phyloP scores from a whole-genome alignment of 2,797 vertebrate species.

The Zenarchopterus dispar region DNA sequence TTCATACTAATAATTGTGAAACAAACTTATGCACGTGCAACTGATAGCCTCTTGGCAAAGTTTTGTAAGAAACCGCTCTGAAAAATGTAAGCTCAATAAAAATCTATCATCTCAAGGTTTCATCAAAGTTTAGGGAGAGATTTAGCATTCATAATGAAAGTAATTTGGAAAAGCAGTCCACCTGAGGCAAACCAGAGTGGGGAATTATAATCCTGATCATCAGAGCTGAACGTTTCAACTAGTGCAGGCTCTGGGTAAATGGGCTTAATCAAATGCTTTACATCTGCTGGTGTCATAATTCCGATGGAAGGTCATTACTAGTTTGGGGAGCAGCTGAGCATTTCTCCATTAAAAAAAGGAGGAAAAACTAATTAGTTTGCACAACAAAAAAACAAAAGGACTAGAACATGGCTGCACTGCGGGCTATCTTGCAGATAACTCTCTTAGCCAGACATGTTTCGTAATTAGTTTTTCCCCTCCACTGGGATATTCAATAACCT shows the following conservation, averaged over 20 bases:
- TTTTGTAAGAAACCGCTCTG: conserved; percentile 41
- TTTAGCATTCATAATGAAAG: conserved; percentile 71
- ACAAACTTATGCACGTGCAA: conserved; percentile 36
- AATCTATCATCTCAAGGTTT: conserved; percentile 63
- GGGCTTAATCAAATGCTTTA: conserved; percentile 81
- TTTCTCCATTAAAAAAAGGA: conserved; percentile 68
- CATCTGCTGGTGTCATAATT: conserved; percentile 81
- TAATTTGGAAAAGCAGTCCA: conserved; percentile 70
- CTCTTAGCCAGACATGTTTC: conserved; percentile 83
- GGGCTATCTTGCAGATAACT: conserved; percentile 83
- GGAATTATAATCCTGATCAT: conserved; percentile 70
- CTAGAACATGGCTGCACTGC: conserved; percentile 82
- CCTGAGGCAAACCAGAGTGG: conserved; percentile 70
- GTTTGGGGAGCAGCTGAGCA: conserved; percentile 77
- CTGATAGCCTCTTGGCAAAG: conserved; percentile 54
- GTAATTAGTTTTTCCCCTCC: conserved; percentile 85
- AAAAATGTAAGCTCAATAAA: conserved; percentile 41
- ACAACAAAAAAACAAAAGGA: conserved; percentile 81
- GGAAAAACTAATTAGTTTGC: conserved; percentile 84
- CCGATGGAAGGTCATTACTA: conserved; percentile 78
- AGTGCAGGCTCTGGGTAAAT: conserved; percentile 67
- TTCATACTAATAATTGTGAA: conserved; percentile 50
- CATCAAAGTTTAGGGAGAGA: conserved; percentile 67
- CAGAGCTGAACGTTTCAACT: conserved; percentile 68
- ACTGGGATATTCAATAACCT: conserved; percentile 85